These are phyloP conservation scores for Phrynocephalus forsythii DNA, from an alignment of 2,797 vertebrate genomes.

Conservation along the genomic window DNA sequence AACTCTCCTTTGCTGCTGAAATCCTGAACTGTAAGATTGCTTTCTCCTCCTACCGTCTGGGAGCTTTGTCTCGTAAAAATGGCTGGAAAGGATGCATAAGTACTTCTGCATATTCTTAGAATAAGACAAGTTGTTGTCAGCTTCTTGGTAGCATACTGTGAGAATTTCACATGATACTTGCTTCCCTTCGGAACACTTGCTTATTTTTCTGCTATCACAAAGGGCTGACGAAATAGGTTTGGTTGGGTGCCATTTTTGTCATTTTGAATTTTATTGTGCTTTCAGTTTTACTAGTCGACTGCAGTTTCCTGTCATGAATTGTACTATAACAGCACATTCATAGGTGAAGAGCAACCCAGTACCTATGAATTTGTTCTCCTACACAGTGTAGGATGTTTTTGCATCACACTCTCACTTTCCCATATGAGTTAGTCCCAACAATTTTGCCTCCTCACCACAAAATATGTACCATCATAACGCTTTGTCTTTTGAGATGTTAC, in stretches of 20 bases:
- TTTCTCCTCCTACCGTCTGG: neutral
- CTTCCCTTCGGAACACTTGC: neutral
- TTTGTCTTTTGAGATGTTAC: neutral
- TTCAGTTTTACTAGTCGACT: neutral
- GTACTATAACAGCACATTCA: neutral
- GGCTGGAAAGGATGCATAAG: neutral
- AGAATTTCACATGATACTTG: slow-evolving; percentile 6
- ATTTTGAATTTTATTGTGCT: neutral
- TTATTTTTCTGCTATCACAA: neutral
- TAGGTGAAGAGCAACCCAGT: neutral
- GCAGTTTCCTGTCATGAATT: neutral
- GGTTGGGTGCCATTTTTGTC: neutral
- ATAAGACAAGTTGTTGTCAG: neutral
- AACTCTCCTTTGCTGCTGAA: neutral
- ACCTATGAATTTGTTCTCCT: neutral
- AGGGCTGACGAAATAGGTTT: neutral
- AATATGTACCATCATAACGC: neutral
- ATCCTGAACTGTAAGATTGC: neutral
- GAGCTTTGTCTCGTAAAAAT: neutral
- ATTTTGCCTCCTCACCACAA: neutral
- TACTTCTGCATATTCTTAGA: slow-evolving; percentile 31
- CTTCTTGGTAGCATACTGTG: neutral
- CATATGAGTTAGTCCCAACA: neutral
- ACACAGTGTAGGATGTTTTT: neutral
- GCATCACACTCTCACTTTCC: neutral